Conservation (phyloP, 2,888 invertebrate genomes). For the Folsomia manolachei region DNA sequence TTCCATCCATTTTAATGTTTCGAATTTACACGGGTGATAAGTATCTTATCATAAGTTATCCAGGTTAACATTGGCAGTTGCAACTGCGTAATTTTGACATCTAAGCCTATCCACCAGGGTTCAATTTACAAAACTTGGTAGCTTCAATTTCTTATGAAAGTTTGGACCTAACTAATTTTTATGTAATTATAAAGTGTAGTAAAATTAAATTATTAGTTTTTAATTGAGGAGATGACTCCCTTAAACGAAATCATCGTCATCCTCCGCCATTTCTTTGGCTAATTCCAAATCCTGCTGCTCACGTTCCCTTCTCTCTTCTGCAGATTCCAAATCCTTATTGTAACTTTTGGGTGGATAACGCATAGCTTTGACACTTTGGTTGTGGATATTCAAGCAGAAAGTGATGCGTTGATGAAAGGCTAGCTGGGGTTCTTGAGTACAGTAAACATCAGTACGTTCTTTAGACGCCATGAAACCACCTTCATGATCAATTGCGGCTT, state of each 20-base stretch:
- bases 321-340: slow-evolving; percentile 95
- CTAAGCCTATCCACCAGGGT: too few relatives aligned
- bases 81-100: too few relatives aligned
- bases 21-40: too few relatives aligned
- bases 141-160: too few relatives aligned
- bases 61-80: not conserved
- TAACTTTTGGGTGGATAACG: slow-evolving; percentile 98
- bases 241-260: slow-evolving; percentile 78
- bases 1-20: not conserved
- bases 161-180: not conserved
- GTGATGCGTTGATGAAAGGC: slow-evolving; percentile 96
- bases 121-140: too few relatives aligned
- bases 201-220: not conserved
- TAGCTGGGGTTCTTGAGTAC: slow-evolving; percentile 90
- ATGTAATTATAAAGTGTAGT: not conserved
- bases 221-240: not conserved
- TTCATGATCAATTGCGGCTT: slow-evolving; percentile 93
- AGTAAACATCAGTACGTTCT: slow-evolving; percentile 94
- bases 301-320: slow-evolving; percentile 89
- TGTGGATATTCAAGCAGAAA: slow-evolving; percentile 95
- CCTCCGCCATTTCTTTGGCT: slow-evolving; percentile 99
- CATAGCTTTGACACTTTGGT: slow-evolving; percentile 99
- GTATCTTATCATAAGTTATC: not conserved
- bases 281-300: slow-evolving; percentile 97
- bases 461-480: slow-evolving; percentile 96